Evolutionary conservation across 1,140 invertebrate genomes (phyloP).

Genomic region (Zaprionus lachaisei): DNA sequence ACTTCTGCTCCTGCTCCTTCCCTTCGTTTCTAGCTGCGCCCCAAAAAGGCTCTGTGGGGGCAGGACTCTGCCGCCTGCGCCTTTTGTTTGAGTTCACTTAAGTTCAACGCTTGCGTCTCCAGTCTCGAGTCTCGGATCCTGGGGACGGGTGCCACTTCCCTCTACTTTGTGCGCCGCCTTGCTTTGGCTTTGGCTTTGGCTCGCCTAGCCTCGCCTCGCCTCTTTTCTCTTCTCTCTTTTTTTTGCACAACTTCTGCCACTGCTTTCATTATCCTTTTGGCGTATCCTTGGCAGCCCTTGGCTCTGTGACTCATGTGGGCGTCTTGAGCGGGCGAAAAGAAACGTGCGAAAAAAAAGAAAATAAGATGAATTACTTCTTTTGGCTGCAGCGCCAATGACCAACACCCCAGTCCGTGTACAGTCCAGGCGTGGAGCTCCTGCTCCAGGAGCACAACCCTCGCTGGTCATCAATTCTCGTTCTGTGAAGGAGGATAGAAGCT

Average conservation of each 20-base stretch:
- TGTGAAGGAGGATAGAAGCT: constrained; percentile 29
- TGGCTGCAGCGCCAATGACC: constrained; percentile 81
- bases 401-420: constrained; percentile 38
- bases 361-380: constrained; percentile 84
- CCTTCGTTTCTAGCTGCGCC: constrained; percentile 40
- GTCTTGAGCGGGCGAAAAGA: constrained; percentile 63
- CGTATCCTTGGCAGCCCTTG: constrained; percentile 67
- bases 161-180: constrained; percentile 34
- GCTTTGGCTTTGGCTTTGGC: constrained; percentile 1
- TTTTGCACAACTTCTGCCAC: constrained; percentile 62
- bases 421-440: neutral
- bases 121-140: constrained; percentile 46
- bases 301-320: constrained; percentile 76
- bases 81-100: constrained; percentile 83
- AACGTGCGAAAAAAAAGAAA: constrained; percentile 58
- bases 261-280: constrained; percentile 82
- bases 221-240: neutral
- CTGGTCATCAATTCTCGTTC: constrained; percentile 80
- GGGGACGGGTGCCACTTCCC: constrained; percentile 12
- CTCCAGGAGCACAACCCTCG: constrained; percentile 22
- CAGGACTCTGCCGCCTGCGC: constrained; percentile 57
- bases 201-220: constrained; percentile 13
- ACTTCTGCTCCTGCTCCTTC: neutral
- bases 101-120: constrained; percentile 76
- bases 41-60: constrained; percentile 48